phyloP scores from a whole-genome alignment of 1,140 invertebrate species.

The Cotesia vestalis region DNA sequence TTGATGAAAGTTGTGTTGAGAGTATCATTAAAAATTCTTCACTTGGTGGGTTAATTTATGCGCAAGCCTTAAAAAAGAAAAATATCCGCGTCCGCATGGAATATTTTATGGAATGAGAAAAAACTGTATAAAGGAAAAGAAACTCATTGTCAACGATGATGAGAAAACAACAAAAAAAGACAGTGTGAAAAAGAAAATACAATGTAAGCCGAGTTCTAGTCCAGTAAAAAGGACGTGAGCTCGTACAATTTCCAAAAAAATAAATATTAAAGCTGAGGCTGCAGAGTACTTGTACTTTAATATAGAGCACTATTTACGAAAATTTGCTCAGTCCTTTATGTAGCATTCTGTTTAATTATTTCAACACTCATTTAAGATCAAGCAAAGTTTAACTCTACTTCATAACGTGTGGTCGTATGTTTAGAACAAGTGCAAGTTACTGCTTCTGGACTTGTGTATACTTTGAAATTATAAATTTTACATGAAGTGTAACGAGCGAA shows the following conservation, averaged over 20 bases:
- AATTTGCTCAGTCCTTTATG: neutral
- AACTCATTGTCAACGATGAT: neutral
- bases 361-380: neutral
- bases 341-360: constrained; percentile 21
- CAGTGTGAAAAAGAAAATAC: neutral
- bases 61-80: constrained; percentile 36
- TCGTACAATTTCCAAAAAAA: neutral
- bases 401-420: too few species aligned
- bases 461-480: too few species aligned
- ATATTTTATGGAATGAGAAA: neutral
- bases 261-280: neutral
- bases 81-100: too few species aligned
- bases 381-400: too few species aligned
- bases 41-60: constrained; percentile 14
- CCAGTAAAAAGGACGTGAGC: too few species aligned
- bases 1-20: constrained; percentile 23
- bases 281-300: neutral
- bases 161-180: neutral
- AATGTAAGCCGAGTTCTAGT: neutral
- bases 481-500: too few species aligned
- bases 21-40: constrained; percentile 32
- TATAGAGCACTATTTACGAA: neutral
- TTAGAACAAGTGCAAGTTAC: too few species aligned
- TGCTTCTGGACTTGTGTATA: too few species aligned
- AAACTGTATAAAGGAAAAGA: neutral